Evolutionary conservation across 2,888 invertebrate genomes (phyloP), one percentile per base, ranked within the genome.

Genomic region (Odontomyia ornata): DNA sequence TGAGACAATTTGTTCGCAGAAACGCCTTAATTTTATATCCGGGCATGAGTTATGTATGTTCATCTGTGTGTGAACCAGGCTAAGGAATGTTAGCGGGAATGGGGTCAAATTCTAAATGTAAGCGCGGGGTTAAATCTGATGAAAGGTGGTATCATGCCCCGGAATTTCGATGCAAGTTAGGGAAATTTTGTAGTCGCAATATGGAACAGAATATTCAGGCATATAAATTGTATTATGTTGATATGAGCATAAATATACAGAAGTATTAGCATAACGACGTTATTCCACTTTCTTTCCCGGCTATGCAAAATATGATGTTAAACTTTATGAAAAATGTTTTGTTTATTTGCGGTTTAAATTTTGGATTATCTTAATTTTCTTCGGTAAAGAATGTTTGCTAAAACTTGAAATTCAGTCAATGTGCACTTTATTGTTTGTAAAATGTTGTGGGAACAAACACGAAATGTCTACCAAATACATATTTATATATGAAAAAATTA

Each of bases 1-100:
- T 57, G 60, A 23, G 73, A 57, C 73, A 73, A 73, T 60, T 73
- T 36, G 73, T 73, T 60, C 18, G 73, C 21, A 36, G 60, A 73
- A 73, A 73, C 43, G 73, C 52, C 73, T 73, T 60, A 60, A 73
- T 73, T 73, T 30, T 46, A 47, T 21, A 25, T 69, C 25, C 46
- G 15, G 43, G 46, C 25, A 47, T 69, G 69, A 69, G 25, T 27
- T 69, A 47, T 69, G 46, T 36, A 13, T 15, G 11, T 11, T 47
- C 69, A 30, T 69, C 30, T 46, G 30, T 21, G 64, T n/a, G 30
- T n/a, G n/a, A n/a, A n/a, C 7, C 28, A 64, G n/a, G 13, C 30
- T 15, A 25, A 25, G 25, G 57, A 18, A 23, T 9, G 25, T 21
- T 23, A 23, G 5, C 13, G 23, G 57, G 56, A 9, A 56, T 43